Evolutionary conservation across 2,888 invertebrate genomes (phyloP).

Genomic region (Tetragnatha montana): DNA sequence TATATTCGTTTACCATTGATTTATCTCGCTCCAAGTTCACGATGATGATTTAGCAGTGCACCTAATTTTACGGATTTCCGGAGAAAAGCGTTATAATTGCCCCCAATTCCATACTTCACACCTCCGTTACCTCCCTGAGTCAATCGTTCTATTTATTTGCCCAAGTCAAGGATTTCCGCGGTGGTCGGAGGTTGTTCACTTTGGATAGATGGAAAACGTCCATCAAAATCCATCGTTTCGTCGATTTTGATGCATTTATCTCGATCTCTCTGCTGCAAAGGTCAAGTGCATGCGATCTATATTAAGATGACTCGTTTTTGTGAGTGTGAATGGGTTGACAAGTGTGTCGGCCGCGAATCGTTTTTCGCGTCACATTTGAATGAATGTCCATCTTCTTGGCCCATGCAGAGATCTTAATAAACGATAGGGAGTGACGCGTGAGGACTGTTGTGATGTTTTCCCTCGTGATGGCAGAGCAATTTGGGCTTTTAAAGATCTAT

Average conservation of each 20-base stretch:
- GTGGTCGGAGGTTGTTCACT: not conserved
- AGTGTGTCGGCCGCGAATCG: not conserved
- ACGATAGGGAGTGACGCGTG: not conserved
- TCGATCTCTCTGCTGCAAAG: not conserved
- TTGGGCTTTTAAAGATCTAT: not conserved
- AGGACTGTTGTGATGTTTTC: not conserved
- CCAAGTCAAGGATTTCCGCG: not conserved
- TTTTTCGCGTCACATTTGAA: not conserved
- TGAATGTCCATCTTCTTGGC: not conserved
- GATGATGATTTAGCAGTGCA: not conserved
- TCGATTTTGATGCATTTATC: constrained; percentile 2
- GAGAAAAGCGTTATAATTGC: not conserved
- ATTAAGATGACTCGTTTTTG: not conserved
- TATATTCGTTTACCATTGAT: not conserved
- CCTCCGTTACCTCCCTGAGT: not conserved
- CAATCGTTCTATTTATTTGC: not conserved
- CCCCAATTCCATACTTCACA: not conserved
- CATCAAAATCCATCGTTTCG: not conserved
- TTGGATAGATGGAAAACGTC: not conserved
- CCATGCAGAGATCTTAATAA: not conserved
- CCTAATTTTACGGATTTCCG: not conserved
- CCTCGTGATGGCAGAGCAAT: not conserved
- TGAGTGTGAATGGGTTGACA: not conserved
- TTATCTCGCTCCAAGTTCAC: not conserved
- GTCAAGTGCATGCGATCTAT: constrained; percentile 22